Conservation (phyloP, 2,113 vertebrate genomes). For the Coryphaenoides rupestris region DNA sequence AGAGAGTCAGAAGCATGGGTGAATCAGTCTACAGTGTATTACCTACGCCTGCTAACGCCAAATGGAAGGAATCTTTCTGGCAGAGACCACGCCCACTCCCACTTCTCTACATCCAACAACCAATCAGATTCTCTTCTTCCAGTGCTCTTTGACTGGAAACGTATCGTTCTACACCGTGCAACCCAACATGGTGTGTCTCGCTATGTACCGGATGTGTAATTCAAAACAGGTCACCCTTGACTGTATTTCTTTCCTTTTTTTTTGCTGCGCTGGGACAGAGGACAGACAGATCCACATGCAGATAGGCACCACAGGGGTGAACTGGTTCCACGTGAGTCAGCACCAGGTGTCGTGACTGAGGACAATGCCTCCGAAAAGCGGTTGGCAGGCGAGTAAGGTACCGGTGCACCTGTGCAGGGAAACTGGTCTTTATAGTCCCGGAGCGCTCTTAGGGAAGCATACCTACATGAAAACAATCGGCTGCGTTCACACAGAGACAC, state of each 20-base stretch:
- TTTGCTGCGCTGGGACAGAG: constrained; percentile 23
- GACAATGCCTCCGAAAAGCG: constrained; percentile 49
- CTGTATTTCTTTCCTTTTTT: constrained; percentile 43
- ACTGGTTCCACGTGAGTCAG: constrained; percentile 52
- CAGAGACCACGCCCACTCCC: not conserved
- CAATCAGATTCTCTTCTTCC: not conserved
- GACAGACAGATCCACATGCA: constrained; percentile 23
- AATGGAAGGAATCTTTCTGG: constrained; percentile 14
- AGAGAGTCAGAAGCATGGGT: constrained; percentile 3
- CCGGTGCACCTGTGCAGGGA: constrained; percentile 49
- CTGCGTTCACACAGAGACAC: constrained; percentile 27
- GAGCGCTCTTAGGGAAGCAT: too few species aligned
- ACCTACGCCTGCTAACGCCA: constrained; percentile 31
- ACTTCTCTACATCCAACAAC: not conserved
- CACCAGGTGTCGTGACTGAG: constrained; percentile 45
- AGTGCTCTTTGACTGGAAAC: not conserved
- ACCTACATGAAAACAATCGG: constrained; percentile 1
- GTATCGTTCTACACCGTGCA: not conserved
- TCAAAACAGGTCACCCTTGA: constrained; percentile 5
- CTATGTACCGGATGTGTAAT: constrained; percentile 13
- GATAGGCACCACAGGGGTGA: constrained; percentile 19
- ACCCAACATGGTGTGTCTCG: not conserved
- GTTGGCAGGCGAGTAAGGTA: constrained; percentile 46
- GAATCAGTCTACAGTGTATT: constrained; percentile 4
- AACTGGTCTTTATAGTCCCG: constrained; percentile 21